Conservation (phyloP, 1,140 invertebrate species). For the Diachasma alloeum region DNA sequence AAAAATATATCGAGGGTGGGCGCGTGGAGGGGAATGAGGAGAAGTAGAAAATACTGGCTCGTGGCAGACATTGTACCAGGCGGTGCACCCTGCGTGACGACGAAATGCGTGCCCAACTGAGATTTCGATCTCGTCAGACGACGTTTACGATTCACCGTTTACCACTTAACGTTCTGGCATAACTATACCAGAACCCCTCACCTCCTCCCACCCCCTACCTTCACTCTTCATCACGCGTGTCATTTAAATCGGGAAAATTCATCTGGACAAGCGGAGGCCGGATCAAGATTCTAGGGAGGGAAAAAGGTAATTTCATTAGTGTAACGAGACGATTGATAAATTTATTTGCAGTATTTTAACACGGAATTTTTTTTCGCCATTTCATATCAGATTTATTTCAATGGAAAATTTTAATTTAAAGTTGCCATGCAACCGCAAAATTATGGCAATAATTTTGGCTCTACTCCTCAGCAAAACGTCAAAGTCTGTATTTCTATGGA, state of each 20-base stretch:
- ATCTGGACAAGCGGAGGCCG: background rate
- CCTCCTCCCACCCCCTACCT: background rate
- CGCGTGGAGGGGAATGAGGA: background rate
- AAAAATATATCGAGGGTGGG: background rate
- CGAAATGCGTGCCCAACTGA: conserved; percentile 43
- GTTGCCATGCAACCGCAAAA: too few relatives aligned
- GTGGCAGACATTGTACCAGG: conserved; percentile 50
- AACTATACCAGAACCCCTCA: background rate
- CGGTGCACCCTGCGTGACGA: conserved; percentile 43
- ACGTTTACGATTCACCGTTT: conserved; percentile 38
- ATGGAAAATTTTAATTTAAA: too few relatives aligned
- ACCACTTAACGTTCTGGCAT: conserved; percentile 38
- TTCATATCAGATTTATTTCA: too few relatives aligned
- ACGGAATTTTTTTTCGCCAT: background rate
- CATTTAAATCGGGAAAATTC: conserved; percentile 1
- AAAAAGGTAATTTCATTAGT: background rate
- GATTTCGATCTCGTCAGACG: conserved; percentile 40
- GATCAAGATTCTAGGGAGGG: background rate
- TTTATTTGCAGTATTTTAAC: background rate
- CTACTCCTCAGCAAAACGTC: too few relatives aligned
- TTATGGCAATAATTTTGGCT: too few relatives aligned
- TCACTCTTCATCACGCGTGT: background rate
- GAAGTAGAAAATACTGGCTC: conserved; percentile 47
- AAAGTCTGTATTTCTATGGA: too few relatives aligned
- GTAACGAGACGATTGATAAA: background rate